Conservation (phyloP, 2,113 vertebrate genomes). For the Porphyrio hochstetteri region DNA sequence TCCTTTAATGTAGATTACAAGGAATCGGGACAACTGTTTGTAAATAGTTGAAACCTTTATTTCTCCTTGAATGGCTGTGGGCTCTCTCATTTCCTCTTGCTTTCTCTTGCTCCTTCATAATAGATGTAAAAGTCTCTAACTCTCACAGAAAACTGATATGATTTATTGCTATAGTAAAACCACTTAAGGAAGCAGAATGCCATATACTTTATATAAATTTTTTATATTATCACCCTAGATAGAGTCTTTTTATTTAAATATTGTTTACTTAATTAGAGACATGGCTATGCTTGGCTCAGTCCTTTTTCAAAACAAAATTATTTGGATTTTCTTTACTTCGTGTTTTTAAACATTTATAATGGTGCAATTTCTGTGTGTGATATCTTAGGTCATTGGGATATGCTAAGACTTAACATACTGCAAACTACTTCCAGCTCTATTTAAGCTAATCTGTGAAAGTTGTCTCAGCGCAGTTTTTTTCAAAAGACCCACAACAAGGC, state of each 20-base stretch:
- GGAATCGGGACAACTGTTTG: slow-evolving; percentile 19
- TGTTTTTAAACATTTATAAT: slow-evolving; percentile 7
- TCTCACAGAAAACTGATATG: not conserved
- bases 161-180: slow-evolving; percentile 34
- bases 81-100: not conserved
- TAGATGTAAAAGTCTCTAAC: slow-evolving; percentile 5
- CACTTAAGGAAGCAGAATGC: not conserved
- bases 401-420: not conserved
- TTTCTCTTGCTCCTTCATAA: not conserved
- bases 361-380: not conserved
- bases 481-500: not conserved
- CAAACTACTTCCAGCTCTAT: not conserved
- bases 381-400: not conserved
- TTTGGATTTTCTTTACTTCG: not conserved
- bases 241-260: slow-evolving; percentile 39
- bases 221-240: not conserved
- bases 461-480: not conserved
- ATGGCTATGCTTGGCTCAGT: not conserved
- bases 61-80: not conserved
- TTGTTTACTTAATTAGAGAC: slow-evolving; percentile 53
- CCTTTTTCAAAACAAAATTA: not conserved
- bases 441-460: not conserved
- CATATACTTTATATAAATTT: not conserved
- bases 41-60: slow-evolving; percentile 45
- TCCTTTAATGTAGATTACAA: slow-evolving; percentile 36